These are phyloP conservation scores for Ascidia mentula DNA, from an alignment of 23 tunicate genomes.

Conservation along the genomic window DNA sequence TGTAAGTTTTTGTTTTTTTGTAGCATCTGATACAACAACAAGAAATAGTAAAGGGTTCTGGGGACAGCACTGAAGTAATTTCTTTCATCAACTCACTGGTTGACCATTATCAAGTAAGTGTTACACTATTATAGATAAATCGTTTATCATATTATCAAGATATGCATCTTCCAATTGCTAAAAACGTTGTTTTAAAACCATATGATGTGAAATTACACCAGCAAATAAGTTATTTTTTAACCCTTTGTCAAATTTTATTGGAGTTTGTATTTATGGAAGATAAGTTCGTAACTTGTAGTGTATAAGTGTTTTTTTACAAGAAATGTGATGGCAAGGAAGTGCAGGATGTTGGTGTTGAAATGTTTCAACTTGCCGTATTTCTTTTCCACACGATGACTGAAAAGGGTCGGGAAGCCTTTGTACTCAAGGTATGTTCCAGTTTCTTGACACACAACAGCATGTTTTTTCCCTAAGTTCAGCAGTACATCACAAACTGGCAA, in stretches of 20 bases:
- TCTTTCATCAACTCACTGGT: background rate
- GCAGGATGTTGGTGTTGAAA: slow-evolving; percentile 51
- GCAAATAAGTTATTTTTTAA: no score
- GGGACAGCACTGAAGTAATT: background rate
- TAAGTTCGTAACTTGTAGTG: no score
- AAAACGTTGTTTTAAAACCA: no score
- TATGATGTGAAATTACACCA: no score
- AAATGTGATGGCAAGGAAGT: background rate
- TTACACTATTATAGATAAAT: no score
- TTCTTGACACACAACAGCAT: background rate
- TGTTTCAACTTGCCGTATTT: slow-evolving; percentile 63
- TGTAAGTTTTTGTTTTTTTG: no score
- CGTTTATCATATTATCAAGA: no score
- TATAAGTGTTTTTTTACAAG: no score
- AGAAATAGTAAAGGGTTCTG: background rate
- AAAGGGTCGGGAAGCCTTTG: slow-evolving; percentile 26
- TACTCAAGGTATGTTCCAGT: slow-evolving; percentile 40
- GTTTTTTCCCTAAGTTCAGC: background rate
- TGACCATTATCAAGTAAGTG: background rate
- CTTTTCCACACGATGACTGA: slow-evolving; percentile 67
- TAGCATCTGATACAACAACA: slow-evolving; percentile 18
- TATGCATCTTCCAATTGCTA: no score
- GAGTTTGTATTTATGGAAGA: no score
- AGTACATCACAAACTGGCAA: background rate
- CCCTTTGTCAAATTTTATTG: no score